Base-by-base conservation (phyloP, 2,797 vertebrate species). In the Cuniculus paca region DNA sequence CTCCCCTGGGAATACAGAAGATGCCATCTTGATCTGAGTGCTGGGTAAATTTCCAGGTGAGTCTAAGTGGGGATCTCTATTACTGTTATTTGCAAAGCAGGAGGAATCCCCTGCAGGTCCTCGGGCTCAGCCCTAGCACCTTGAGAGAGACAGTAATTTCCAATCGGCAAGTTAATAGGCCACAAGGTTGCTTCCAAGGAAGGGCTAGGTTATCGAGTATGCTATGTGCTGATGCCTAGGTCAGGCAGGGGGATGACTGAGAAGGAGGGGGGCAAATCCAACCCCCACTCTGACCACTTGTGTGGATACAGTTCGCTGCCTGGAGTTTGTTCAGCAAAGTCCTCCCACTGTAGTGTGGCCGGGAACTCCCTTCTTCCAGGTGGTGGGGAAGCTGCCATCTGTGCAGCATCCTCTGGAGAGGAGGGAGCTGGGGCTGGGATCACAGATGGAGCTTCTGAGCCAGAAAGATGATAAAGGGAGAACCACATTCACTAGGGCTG, bases 311-410 rank as follows among this genome's bases (percentile, higher is more conserved):
- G 79, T 36, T 58, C 52, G 50, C 45, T 5, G 68, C 52, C 36
- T 90, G 84, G 68, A 88, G 90, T 56, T 45, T 16, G 52, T 0
- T 39, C 24, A 7, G 58, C 4, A 2, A 60, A 92, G 84, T 72
- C 85, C 82, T 85, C 79, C 60, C 5, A 34, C 48, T 0, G 1
- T 1, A 1, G 31, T 48, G 72, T 24, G 50, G 42, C 83, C 16
- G 48, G 95, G 93, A 74, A 61, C 65, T 78, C 91, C 95, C 90
- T 72, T 28, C 5, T 22, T 77, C 65, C 95, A 78, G 92, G 74
- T 86, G 94, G 52, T 11, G 48, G 63, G 48, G 88, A 77, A 52
- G 31, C 50, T 50, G 72, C 88, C 96, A 90, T 84, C 95, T 96
- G 90, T 48, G 81, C 48, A 1, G 39, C 39, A 20, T 84, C 52